Evolutionary conservation across 2,113 vertebrate species (phyloP).

Genomic region (Petrocephalus zakoni): DNA sequence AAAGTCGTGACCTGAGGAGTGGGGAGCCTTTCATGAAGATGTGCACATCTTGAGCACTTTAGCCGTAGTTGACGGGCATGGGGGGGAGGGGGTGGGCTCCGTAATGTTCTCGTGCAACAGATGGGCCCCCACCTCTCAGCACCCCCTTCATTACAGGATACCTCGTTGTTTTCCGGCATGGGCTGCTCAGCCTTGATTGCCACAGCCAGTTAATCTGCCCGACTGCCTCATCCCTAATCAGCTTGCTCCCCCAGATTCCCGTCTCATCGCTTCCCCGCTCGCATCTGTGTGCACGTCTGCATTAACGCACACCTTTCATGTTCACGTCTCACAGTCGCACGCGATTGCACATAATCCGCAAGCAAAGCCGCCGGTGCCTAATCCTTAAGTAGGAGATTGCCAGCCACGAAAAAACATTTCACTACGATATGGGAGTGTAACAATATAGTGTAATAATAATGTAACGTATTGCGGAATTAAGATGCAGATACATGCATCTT

Average conservation of each 20-base stretch:
- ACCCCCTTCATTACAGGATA: slow-evolving; percentile 15
- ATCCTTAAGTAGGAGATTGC: background rate
- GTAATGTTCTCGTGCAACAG: slow-evolving; percentile 44
- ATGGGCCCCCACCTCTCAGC: slow-evolving; percentile 37
- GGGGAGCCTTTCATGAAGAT: background rate
- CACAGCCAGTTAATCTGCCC: slow-evolving; percentile 43
- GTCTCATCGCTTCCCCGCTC: slow-evolving; percentile 21
- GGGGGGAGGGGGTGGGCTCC: background rate
- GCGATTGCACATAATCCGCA: background rate
- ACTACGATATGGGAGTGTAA: background rate
- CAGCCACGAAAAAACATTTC: background rate
- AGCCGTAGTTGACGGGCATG: background rate
- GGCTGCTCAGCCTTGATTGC: slow-evolving; percentile 40
- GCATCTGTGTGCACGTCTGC: background rate
- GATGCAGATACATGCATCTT: background rate
- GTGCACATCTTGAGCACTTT: background rate
- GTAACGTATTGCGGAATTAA: background rate
- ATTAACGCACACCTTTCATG: background rate
- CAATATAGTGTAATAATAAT: background rate
- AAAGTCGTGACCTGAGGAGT: background rate
- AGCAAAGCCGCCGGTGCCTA: background rate
- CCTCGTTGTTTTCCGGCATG: slow-evolving; percentile 41
- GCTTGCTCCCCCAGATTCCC: slow-evolving; percentile 20
- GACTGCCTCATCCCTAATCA: slow-evolving; percentile 44
- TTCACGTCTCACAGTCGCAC: background rate